Percentiles rank a stretch among this genome's conserved stretches.
Evolutionary conservation across 2,888 invertebrate species (phyloP).

Genomic region (Perizoma flavofasciatum): DNA sequence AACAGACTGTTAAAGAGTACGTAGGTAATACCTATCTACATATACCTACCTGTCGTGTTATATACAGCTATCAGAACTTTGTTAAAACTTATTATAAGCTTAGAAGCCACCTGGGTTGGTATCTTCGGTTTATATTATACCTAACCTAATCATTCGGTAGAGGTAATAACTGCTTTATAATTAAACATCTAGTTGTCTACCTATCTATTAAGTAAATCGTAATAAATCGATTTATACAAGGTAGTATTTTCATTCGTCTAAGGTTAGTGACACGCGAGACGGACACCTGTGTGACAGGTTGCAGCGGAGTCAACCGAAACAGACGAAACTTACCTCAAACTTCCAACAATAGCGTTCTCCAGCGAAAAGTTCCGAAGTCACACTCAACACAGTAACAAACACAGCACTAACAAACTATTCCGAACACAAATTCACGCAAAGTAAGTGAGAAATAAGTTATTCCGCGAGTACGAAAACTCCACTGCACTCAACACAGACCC

Average conservation of each 20-base stretch:
- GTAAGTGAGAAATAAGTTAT: constrained; percentile 66
- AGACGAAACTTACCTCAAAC: constrained; percentile 58
- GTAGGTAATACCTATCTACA: no score
- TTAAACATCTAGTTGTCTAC: no score
- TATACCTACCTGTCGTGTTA: no score
- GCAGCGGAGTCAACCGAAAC: constrained; percentile 59
- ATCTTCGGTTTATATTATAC: no score
- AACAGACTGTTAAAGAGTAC: no score
- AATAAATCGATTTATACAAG: no score
- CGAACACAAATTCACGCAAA: constrained; percentile 56
- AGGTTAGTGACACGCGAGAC: constrained; percentile 75
- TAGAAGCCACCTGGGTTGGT: no score
- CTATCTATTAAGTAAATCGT: no score
- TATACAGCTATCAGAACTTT: no score
- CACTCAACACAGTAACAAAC: constrained; percentile 51
- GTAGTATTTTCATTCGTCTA: constrained; percentile 49
- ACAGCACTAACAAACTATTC: constrained; percentile 50
- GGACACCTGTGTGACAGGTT: constrained; percentile 81
- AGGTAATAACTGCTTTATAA: no score
- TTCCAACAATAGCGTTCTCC: constrained; percentile 49
- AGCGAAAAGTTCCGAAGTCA: constrained; percentile 43
- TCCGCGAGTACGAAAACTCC: constrained; percentile 64
- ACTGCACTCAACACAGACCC: constrained; percentile 49
- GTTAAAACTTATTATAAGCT: no score
- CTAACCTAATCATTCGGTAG: no score